phyloP scores from a whole-genome alignment of 1,140 invertebrate genomes.

The Drosophila ohnishii region DNA sequence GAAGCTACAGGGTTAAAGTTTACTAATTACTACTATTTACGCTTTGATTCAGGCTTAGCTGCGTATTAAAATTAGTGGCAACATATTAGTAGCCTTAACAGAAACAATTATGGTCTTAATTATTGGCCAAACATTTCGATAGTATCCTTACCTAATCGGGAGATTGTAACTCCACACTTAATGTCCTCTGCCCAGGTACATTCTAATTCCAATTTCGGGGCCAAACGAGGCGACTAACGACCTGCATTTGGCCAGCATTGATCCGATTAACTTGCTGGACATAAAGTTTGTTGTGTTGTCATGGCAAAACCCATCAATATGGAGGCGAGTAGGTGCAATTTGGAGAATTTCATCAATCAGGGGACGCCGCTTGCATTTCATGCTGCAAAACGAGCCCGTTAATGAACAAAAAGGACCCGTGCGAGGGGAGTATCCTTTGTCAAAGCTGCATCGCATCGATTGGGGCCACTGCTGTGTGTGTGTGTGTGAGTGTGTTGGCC shows the following conservation, averaged over 20 bases:
- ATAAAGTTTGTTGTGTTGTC: conserved; percentile 42
- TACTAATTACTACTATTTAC: background rate
- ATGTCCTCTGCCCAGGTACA: conserved; percentile 11
- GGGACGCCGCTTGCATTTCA: conserved; percentile 32
- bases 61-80: background rate
- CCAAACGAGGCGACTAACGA: conserved; percentile 37
- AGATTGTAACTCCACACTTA: background rate
- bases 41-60: background rate
- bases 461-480: no score
- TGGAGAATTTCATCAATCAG: conserved; percentile 50
- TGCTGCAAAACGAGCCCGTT: conserved; percentile 20
- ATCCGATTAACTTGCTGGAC: conserved; percentile 48
- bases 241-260: conserved; percentile 37
- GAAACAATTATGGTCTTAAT: background rate
- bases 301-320: conserved; percentile 40
- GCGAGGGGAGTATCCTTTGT: conserved; percentile 35
- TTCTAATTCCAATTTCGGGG: conserved; percentile 28
- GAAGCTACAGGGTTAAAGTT: background rate
- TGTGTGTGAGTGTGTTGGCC: background rate
- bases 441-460: conserved; percentile 20
- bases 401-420: conserved; percentile 38
- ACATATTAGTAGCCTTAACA: background rate
- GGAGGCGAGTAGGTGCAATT: conserved; percentile 40
- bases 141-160: background rate
- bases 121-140: background rate